These are phyloP conservation scores for Seira ritae DNA, from an alignment of 2,888 invertebrate genomes.

Conservation along the genomic window DNA sequence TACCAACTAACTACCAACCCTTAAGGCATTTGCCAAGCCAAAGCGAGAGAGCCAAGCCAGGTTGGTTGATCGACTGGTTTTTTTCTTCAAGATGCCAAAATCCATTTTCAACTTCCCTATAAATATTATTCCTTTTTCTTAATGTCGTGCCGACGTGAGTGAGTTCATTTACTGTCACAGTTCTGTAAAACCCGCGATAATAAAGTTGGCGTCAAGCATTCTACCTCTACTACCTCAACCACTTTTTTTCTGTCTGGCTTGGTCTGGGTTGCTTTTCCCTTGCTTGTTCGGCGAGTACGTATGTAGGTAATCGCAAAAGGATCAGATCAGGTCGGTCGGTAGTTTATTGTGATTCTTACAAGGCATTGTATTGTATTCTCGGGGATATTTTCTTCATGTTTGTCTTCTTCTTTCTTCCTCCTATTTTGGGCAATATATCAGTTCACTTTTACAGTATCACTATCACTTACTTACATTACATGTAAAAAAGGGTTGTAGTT, in stretches of 20 bases:
- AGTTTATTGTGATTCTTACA: slow-evolving; percentile 19
- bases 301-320: slow-evolving; percentile 1
- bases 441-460: too few species aligned
- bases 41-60: background rate
- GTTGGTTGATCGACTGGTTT: background rate
- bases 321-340: background rate
- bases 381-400: background rate
- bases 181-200: slow-evolving; percentile 33
- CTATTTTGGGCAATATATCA: too few species aligned
- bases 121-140: background rate
- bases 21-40: too few species aligned
- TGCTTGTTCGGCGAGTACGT: background rate
- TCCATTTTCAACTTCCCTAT: background rate
- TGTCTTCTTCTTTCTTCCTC: too few species aligned
- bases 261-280: background rate
- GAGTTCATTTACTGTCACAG: slow-evolving; percentile 54
- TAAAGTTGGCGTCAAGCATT: slow-evolving; percentile 71
- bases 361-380: background rate
- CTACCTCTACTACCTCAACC: slow-evolving; percentile 58
- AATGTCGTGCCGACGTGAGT: slow-evolving; percentile 34
- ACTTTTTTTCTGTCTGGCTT: slow-evolving; percentile 44
- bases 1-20: too few species aligned
- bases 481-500: too few species aligned
- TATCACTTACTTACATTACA: too few species aligned
- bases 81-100: background rate